Evolutionary conservation across 2,888 invertebrate species (phyloP), one percentile per base, ranked within the genome.

Genomic region (Girardia tigrina): DNA sequence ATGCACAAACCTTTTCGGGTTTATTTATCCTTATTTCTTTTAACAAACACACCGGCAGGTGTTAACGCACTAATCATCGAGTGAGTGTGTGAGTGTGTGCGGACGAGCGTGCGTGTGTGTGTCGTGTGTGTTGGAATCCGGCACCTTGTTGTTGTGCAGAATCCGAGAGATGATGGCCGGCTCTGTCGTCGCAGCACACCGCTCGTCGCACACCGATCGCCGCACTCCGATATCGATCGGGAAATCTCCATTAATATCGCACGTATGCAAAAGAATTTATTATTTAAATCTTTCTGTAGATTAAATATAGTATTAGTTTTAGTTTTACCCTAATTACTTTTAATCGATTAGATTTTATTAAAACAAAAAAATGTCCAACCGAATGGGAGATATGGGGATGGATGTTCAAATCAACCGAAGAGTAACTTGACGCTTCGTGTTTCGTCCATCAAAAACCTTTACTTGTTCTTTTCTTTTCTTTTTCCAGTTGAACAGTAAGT

Each of bases 401-500:
- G 76, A 76, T 76, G 76, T 76, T n/a, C 76, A 42, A n/a, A 75
- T 76, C 23, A 23, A 26, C 42, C 23, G 76, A 27, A 76, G 76
- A 69, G 76, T 76, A 23, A 77, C 75, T n/a, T n/a, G n/a, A n/a
- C n/a, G n/a, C n/a, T n/a, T n/a, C n/a, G n/a, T n/a, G n/a, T n/a
- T n/a, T n/a, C n/a, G n/a, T n/a, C n/a, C n/a, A n/a, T n/a, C 8
- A 4, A 56, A 56, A 20, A 8, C 4, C n/a, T 12, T 12, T 56
- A 20, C n/a, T n/a, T n/a, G 4, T 56, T 56, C 23, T 56, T 16
- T 20, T 12, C 4, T 71, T n/a, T 12, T 71, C 6, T 23, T 71
- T 4, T 71, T 56, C 26, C 80, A 97, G 97, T 92, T 97, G 80
- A 92, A 93, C 85, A 91, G 92, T 84, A 97, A 97, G 87, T 98